Conservation (phyloP, 2,113 vertebrate genomes). For the Rhodinocichla rosea region DNA sequence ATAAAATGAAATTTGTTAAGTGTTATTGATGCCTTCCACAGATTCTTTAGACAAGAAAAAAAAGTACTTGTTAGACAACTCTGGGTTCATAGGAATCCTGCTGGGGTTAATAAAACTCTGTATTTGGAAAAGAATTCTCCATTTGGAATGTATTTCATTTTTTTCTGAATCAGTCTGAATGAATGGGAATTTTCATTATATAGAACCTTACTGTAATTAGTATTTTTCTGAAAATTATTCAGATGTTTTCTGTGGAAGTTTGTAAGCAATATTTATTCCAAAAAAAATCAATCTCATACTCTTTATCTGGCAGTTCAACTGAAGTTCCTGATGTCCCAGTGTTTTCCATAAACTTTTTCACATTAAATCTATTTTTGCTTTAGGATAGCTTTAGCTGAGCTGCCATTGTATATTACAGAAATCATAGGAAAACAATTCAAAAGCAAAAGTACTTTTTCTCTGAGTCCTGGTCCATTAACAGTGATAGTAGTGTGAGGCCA, state of each 20-base stretch:
- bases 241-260: not conserved
- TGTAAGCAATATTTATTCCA: not conserved
- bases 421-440: not conserved
- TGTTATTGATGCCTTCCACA: not conserved
- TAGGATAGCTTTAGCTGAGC: not conserved
- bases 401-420: not conserved
- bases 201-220: not conserved
- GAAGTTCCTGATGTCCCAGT: not conserved
- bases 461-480: not conserved
- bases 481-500: not conserved
- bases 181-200: not conserved
- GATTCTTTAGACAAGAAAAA: not conserved
- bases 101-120: not conserved
- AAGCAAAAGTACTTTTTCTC: not conserved
- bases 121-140: not conserved
- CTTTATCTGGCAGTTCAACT: not conserved
- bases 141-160: not conserved
- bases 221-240: not conserved
- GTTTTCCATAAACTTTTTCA: not conserved
- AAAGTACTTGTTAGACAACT: not conserved
- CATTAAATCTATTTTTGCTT: not conserved
- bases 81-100: not conserved
- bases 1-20: not conserved
- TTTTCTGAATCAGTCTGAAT: not conserved
- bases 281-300: not conserved